Percentiles rank a stretch among this genome's conserved stretches.
Evolutionary conservation across 2,797 vertebrate species (phyloP).

Genomic region (Poeciliopsis paucimaculata): DNA sequence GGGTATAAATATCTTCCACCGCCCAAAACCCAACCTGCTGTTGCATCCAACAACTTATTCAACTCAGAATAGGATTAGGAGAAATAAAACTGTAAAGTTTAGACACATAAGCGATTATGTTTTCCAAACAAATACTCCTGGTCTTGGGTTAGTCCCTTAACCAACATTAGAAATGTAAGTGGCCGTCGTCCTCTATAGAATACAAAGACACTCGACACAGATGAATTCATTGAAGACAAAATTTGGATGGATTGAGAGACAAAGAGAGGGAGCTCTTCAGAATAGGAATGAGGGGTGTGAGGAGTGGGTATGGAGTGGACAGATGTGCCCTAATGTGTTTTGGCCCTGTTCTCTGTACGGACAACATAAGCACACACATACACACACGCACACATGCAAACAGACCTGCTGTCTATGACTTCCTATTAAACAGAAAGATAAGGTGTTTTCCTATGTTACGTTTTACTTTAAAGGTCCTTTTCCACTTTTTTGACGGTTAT

Average conservation of each 20-base stretch:
- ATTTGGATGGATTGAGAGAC: constrained; percentile 26
- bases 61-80: not conserved
- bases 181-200: constrained; percentile 8
- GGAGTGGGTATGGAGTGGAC: constrained; percentile 77
- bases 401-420: constrained; percentile 41
- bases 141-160: not conserved
- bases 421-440: constrained; percentile 27
- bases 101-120: not conserved
- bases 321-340: constrained; percentile 85
- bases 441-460: not conserved
- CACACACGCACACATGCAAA: constrained; percentile 6
- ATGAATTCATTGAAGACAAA: constrained; percentile 44
- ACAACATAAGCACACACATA: constrained; percentile 53
- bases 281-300: constrained; percentile 63
- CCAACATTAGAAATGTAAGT: not conserved
- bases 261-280: constrained; percentile 59
- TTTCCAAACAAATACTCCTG: not conserved
- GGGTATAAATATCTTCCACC: not conserved
- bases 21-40: not conserved
- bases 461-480: not conserved
- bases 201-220: constrained; percentile 16
- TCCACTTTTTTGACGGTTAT: not conserved
- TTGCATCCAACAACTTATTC: not conserved
- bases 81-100: not conserved
- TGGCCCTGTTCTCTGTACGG: constrained; percentile 76